Conservation (phyloP, 1,140 invertebrate genomes). For the Callitettix versicolor region DNA sequence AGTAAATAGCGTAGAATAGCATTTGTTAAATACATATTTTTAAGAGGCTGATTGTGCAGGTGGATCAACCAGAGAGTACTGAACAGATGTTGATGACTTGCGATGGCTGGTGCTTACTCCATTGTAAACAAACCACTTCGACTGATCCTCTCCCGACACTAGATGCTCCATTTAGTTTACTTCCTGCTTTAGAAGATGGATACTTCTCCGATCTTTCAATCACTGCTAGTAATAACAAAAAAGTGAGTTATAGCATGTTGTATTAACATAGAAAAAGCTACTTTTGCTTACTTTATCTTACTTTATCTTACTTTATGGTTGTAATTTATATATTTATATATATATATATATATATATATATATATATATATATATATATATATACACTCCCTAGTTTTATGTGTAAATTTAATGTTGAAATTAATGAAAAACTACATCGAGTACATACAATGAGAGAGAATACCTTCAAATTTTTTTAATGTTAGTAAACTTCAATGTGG, state of each 20-base stretch:
- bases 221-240: conserved; percentile 39
- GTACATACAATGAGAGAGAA: no score
- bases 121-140: conserved; percentile 43
- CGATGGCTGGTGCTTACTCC: conserved; percentile 49
- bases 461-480: no score
- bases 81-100: conserved; percentile 46
- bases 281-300: neutral
- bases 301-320: neutral
- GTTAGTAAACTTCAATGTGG: no score
- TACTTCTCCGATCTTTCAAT: conserved; percentile 51
- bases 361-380: no score
- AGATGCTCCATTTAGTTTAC: conserved; percentile 42
- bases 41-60: no score
- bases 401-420: no score
- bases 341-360: neutral
- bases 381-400: no score
- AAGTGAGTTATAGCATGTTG: conserved; percentile 36
- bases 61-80: conserved; percentile 38
- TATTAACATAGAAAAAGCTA: neutral
- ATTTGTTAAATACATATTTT: no score
- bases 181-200: conserved; percentile 49
- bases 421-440: no score
- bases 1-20: no score
- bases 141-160: conserved; percentile 29
- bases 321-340: neutral